Percentiles rank a stretch among this genome's conserved stretches.
These are phyloP conservation scores for Melangyna quadrimaculata DNA, from an alignment of 2,888 invertebrate genomes.

Conservation along the genomic window DNA sequence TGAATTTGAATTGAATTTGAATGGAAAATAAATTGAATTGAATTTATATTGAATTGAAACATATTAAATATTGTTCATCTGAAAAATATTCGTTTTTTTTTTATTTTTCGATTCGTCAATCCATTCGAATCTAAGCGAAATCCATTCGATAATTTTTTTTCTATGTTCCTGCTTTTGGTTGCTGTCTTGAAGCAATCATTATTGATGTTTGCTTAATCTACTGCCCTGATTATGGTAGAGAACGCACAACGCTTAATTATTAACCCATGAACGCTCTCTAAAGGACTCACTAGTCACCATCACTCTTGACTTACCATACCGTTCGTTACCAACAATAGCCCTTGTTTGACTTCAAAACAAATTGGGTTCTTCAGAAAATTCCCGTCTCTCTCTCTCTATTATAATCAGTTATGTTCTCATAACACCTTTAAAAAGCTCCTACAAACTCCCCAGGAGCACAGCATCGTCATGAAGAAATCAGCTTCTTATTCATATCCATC, in stretches of 20 bases:
- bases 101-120: no score
- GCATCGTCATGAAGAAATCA: constrained; percentile 13
- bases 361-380: constrained; percentile 21
- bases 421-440: constrained; percentile 35
- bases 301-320: neutral
- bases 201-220: neutral
- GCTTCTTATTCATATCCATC: neutral
- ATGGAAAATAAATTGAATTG: neutral
- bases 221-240: neutral
- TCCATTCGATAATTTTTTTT: no score
- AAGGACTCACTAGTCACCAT: neutral
- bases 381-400: constrained; percentile 34
- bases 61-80: no score
- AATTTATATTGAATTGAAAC: no score
- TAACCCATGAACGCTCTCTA: neutral
- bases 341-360: neutral
- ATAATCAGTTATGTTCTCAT: constrained; percentile 57
- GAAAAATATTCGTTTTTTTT: no score
- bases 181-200: neutral
- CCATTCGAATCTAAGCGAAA: no score
- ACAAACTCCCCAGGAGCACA: neutral
- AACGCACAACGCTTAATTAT: constrained; percentile 3
- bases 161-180: no score
- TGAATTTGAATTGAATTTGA: neutral
- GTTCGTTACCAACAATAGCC: neutral